Conservation (phyloP, 2,797 vertebrate genomes). For the Knipowitschia caucasica region DNA sequence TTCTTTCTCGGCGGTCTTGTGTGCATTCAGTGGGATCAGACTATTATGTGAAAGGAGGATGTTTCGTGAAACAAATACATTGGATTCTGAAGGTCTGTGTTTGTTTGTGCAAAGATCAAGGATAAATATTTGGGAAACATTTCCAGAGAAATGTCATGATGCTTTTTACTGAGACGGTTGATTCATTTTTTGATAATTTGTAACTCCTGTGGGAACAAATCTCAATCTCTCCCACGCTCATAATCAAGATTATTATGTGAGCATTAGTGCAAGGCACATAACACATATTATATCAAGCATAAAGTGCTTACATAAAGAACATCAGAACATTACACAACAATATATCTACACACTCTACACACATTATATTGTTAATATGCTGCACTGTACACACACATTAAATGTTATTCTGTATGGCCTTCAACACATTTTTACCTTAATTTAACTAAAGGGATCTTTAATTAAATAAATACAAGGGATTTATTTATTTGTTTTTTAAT, state of each 20-base stretch:
- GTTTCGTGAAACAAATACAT: constrained; percentile 34
- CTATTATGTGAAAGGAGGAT: too few relatives aligned
- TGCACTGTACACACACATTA: too few relatives aligned
- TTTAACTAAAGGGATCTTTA: too few relatives aligned
- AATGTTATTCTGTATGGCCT: too few relatives aligned
- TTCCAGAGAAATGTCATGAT: neutral
- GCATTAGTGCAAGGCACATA: neutral
- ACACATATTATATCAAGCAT: neutral
- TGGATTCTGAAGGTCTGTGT: constrained; percentile 18
- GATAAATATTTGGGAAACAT: constrained; percentile 2
- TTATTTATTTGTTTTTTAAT: too few relatives aligned
- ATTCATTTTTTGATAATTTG: constrained; percentile 1
- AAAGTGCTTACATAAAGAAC: too few relatives aligned
- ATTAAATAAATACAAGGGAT: too few relatives aligned
- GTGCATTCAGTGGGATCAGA: neutral
- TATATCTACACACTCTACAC: too few relatives aligned
- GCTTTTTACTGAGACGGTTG: neutral
- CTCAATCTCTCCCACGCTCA: constrained; percentile 23
- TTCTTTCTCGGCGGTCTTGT: neutral
- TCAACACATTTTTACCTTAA: too few relatives aligned
- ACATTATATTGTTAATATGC: too few relatives aligned
- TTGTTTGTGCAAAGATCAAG: constrained; percentile 11
- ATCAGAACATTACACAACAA: neutral
- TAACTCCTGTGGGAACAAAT: neutral
- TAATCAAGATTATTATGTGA: neutral